Conservation (phyloP, 2,113 vertebrate species). For the Lepus americanus region DNA sequence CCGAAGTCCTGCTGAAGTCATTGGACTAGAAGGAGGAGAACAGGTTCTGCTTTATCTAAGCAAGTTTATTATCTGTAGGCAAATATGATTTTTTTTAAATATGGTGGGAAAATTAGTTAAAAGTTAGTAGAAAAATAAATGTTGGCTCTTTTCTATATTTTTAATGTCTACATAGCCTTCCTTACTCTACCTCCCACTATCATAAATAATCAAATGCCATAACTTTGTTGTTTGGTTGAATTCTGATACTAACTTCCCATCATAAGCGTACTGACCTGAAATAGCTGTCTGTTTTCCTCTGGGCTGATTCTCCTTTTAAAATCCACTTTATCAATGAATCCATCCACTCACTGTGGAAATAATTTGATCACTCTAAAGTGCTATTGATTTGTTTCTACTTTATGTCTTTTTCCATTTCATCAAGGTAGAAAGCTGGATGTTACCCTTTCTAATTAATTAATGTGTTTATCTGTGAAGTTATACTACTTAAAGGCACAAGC, state of each 20-base stretch:
- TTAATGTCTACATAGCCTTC: neutral
- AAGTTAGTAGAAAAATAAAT: conserved; percentile 1
- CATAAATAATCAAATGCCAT: conserved; percentile 8
- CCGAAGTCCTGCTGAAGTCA: neutral
- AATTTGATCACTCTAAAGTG: conserved; percentile 59
- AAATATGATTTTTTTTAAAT: neutral
- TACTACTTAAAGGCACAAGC: neutral
- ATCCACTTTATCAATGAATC: neutral
- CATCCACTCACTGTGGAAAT: conserved; percentile 41
- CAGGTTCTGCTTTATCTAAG: neutral
- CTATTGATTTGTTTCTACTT: conserved; percentile 61
- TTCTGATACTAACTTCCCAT: neutral
- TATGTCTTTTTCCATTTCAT: conserved; percentile 44
- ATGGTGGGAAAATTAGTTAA: neutral
- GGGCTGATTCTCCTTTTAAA: conserved; percentile 22
- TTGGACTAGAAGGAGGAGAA: neutral
- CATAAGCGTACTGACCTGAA: neutral
- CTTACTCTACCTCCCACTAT: neutral
- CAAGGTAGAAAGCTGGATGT: neutral
- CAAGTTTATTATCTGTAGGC: neutral
- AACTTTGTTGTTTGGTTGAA: neutral
- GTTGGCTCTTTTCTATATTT: neutral
- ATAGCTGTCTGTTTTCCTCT: neutral
- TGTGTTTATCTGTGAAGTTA: conserved; percentile 12
- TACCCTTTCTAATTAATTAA: conserved; percentile 61